Evolutionary conservation across 2,113 vertebrate genomes (phyloP), one percentile per base, ranked within the genome.

Genomic region (Erinaceus europaeus): DNA sequence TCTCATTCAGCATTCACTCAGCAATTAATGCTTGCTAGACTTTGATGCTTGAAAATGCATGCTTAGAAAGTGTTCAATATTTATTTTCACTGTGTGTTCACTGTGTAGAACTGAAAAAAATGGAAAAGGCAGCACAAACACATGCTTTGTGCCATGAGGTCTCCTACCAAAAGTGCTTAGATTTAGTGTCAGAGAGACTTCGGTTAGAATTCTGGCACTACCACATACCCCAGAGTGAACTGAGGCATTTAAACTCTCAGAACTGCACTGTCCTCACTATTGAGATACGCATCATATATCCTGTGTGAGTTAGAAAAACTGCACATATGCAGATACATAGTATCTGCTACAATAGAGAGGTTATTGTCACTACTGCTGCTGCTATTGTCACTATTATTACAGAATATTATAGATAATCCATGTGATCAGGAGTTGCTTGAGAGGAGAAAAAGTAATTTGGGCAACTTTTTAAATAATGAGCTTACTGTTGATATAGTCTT

Each of bases 381-480:
- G 40, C 13, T 89, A 14, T 23, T 68, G 46, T 23, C 71, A 17
- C 48, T 29, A 32, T 73, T 78, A 86, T 48, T 86, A 84, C 68
- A 17, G 40, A 89, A 25, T 55, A 55, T 55, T 55, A 55, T 25
- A 67, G 27, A 83, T 78, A 79, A 88, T 40, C 23, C 9, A 23
- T 52, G 40, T 38, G 53, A 10, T 15, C 12, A 32, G 3, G 15
- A 72, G 55, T 73, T 90, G 17, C 27, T 76, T 29, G 7, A 86
- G 25, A 84, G 34, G 40, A 23, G 18, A 79, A 90, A 89, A 84
- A 84, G 64, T 52, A 40, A 71, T 48, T 52, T 40, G 14, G 55
- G 46, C 57, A 89, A 84, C 84, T 34, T 91, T 92, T 27, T 77
- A 21, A 93, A 84, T 86, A 84, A 79, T 44, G 17, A 86, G 55